Evolutionary conservation across 2,888 invertebrate genomes (phyloP).

Genomic region (Rhogogaster chlorosoma): DNA sequence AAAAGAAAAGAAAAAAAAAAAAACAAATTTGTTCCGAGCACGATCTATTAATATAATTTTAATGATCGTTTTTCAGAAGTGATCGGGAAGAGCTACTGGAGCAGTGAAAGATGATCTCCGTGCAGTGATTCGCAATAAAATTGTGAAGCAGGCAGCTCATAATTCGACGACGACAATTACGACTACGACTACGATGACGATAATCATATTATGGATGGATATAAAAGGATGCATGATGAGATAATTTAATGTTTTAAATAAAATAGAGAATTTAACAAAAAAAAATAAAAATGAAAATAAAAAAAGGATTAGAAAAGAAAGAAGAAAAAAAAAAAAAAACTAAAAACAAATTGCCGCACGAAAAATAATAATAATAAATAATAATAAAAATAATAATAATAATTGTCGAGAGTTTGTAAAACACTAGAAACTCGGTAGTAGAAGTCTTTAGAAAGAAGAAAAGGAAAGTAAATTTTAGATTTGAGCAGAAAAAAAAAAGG

Average conservation of each 20-base stretch:
- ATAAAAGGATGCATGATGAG: background rate
- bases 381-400: background rate
- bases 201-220: background rate
- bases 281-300: background rate
- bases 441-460: background rate
- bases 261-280: slow-evolving; percentile 4
- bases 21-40: slow-evolving; percentile 10
- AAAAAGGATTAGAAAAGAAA: background rate
- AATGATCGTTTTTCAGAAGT: slow-evolving; percentile 69
- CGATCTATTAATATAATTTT: background rate
- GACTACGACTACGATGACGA: background rate
- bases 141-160: slow-evolving; percentile 44
- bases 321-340: background rate
- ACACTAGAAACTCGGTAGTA: background rate
- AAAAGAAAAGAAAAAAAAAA: background rate
- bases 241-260: background rate
- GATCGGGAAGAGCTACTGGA: slow-evolving; percentile 75
- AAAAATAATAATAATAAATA: background rate
- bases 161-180: background rate
- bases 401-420: background rate
- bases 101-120: slow-evolving; percentile 74
- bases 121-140: slow-evolving; percentile 49
- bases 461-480: background rate
- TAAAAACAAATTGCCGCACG: background rate
- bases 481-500: background rate